Evolutionary conservation across 2,113 vertebrate species (phyloP).

Genomic region (Oncorhynchus tshawytscha): DNA sequence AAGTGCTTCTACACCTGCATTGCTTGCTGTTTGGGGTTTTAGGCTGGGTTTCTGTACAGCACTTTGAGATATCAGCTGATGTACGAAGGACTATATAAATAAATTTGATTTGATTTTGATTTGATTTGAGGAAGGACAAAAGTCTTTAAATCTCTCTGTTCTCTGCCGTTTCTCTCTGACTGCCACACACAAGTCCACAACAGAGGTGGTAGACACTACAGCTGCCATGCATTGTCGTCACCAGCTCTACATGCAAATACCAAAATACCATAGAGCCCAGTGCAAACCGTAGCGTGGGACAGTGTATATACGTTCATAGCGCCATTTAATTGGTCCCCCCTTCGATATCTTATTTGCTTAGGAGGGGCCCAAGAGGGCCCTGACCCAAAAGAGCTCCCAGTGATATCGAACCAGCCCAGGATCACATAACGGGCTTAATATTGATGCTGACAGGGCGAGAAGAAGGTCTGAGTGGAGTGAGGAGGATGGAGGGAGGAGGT

Average conservation of each 20-base stretch:
- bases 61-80: too few species aligned
- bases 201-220: neutral
- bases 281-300: constrained; percentile 27
- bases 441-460: constrained; percentile 32
- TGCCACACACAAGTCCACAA: neutral
- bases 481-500: neutral
- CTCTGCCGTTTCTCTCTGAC: neutral
- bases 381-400: constrained; percentile 22
- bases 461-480: constrained; percentile 7
- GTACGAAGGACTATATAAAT: too few species aligned
- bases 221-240: neutral
- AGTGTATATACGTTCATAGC: constrained; percentile 45
- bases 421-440: constrained; percentile 37
- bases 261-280: constrained; percentile 6
- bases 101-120: too few species aligned
- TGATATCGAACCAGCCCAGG: constrained; percentile 50
- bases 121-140: too few species aligned
- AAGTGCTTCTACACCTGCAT: too few species aligned
- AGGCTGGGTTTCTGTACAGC: too few species aligned
- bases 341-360: constrained; percentile 55
- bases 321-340: constrained; percentile 52
- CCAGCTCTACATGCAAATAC: constrained; percentile 13
- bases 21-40: too few species aligned
- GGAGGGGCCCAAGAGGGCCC: constrained; percentile 23
- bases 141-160: neutral